Percentiles rank a stretch among this genome's conserved stretches.
Conservation (phyloP, 2,113 vertebrate genomes). For the Ciconia maguari region DNA sequence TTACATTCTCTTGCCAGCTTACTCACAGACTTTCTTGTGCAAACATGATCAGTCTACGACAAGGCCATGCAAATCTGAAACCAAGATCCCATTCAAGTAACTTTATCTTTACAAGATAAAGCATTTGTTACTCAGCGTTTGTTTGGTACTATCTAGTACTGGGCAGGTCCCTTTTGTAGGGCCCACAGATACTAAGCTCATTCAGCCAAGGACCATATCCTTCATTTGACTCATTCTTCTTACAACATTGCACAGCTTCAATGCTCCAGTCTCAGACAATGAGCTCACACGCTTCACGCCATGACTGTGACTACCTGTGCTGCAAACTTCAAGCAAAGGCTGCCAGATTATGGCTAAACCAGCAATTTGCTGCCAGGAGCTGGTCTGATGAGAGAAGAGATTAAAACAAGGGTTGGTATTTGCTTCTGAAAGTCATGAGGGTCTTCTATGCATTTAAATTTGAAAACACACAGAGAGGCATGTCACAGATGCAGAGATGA, state of each 20-base stretch:
- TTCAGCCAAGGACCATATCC: neutral
- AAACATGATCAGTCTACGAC: neutral
- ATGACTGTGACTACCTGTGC: neutral
- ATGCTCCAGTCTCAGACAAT: too few relatives aligned
- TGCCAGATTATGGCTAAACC: neutral
- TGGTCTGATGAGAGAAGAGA: neutral
- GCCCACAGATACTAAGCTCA: neutral
- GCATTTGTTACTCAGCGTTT: neutral
- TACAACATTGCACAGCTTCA: neutral
- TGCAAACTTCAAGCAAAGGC: neutral
- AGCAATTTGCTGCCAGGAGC: neutral
- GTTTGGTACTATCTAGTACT: neutral
- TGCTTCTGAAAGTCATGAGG: neutral
- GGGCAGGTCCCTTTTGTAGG: neutral
- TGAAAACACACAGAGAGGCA: neutral
- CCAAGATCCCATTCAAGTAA: neutral
- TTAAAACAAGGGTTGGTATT: neutral
- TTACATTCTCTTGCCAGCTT: neutral
- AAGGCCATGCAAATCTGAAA: neutral
- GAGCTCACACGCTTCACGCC: neutral
- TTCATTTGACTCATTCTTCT: neutral
- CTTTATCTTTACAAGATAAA: neutral
- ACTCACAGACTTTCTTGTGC: neutral
- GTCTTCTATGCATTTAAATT: neutral
- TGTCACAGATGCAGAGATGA: neutral